Evolutionary conservation across 1,140 invertebrate species (phyloP), one percentile per base, ranked within the genome.

Genomic region (Drosophila jambulina): DNA sequence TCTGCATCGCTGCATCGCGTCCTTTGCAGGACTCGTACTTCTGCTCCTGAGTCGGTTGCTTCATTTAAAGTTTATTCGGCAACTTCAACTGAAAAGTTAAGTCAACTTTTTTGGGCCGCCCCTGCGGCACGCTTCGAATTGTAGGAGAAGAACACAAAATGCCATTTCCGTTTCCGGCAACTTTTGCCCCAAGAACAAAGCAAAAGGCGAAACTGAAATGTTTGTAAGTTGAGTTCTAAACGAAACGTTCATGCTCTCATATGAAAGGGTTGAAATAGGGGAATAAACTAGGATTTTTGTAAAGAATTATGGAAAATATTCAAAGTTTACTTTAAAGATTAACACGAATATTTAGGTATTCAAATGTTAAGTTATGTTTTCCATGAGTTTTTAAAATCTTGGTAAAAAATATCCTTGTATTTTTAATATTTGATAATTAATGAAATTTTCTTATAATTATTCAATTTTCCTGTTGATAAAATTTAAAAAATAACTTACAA

Each of bases 141-240:
- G 62, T 46, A 64, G 78, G 70, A 68, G 78, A 75, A 78, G 75
- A 78, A 78, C 85, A 88, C 84, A 86, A 88, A 90, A 91, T 90
- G 86, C 81, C 78, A 90, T 90, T 90, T 90, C 85, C 85, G 81
- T 85, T 90, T 90, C 85, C 85, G 85, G 86, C 75, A 90, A 90
- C 71, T 85, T 85, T 85, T 79, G 51, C 75, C 57, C 65, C 64
- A 82, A 80, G 68, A 87, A 87, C 84, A 88, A 81, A 88, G 69
- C 64, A 38, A 56, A 25, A 38, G 51, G 43, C 58, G 58, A 67
- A 65, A 57, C 51, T 51, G 63, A 72, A 80, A 69, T 60, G 10
- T 61, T 36, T 12, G 27, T 3, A 4, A 23, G 27, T 4, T 25
- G 38, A 13, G n/a, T 5, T 27, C n/a, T 21, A 43, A 32, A 38